Percentiles rank a stretch among this genome's conserved stretches.
These are phyloP conservation scores for Drosophila gunungcola DNA, from an alignment of 1,140 invertebrate genomes.

Conservation along the genomic window DNA sequence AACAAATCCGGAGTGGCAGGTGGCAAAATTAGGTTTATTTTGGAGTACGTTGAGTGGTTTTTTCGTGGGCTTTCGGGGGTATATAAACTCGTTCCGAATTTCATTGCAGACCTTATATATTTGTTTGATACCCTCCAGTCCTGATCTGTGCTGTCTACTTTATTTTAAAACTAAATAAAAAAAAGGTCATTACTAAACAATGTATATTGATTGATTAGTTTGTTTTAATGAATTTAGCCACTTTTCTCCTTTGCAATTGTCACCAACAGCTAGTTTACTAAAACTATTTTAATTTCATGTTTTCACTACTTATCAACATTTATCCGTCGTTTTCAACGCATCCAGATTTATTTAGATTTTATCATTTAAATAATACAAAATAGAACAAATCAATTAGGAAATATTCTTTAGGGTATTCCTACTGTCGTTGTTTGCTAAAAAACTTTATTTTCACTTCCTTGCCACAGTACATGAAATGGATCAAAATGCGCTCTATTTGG, in stretches of 20 bases:
- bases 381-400: not conserved
- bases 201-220: too few relatives aligned
- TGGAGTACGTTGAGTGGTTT: not conserved
- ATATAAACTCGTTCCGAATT: not conserved
- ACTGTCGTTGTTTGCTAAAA: not conserved
- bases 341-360: too few relatives aligned
- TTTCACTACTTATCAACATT: too few relatives aligned
- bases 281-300: too few relatives aligned
- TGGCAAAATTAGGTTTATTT: not conserved
- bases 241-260: too few relatives aligned
- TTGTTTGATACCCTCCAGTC: not conserved
- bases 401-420: not conserved
- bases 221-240: too few relatives aligned
- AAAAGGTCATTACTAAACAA: too few relatives aligned
- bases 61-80: not conserved
- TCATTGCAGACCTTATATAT: not conserved
- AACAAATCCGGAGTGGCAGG: constrained; percentile 16
- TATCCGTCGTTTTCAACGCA: too few relatives aligned
- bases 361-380: too few relatives aligned
- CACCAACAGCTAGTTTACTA: too few relatives aligned
- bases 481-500: constrained; percentile 79
- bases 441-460: constrained; percentile 35
- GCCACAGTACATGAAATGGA: constrained; percentile 75
- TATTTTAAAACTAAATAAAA: not conserved
- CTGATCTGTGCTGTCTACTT: not conserved